Percentiles rank a stretch among this genome's conserved stretches.
Conservation (phyloP, 2,113 vertebrate genomes). For the Petaurus breviceps region DNA sequence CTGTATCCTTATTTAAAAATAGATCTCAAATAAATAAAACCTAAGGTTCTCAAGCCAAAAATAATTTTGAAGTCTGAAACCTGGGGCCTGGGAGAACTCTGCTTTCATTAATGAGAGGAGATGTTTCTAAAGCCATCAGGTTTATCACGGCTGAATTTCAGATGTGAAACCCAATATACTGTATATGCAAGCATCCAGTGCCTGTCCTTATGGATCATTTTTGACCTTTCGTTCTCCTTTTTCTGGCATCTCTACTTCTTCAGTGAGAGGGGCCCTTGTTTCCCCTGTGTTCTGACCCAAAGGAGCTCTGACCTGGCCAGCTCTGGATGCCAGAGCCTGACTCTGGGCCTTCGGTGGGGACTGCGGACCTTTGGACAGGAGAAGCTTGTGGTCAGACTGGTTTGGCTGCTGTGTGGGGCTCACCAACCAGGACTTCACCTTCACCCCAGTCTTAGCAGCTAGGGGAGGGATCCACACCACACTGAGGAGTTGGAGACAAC, state of each 20-base stretch:
- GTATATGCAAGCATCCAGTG: slow-evolving; percentile 75
- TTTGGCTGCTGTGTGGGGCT: background rate
- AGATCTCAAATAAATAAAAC: slow-evolving; percentile 78
- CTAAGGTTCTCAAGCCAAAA: slow-evolving; percentile 74
- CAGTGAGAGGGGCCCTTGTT: slow-evolving; percentile 71
- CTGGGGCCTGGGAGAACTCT: slow-evolving; percentile 77
- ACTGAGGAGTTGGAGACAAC: background rate
- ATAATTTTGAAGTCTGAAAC: slow-evolving; percentile 84
- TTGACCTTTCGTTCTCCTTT: slow-evolving; percentile 80
- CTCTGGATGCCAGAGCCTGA: background rate
- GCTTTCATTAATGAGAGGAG: slow-evolving; percentile 87
- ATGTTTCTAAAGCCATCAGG: slow-evolving; percentile 84
- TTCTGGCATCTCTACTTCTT: slow-evolving; percentile 79
- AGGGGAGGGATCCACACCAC: background rate
- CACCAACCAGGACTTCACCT: background rate
- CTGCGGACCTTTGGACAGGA: slow-evolving; percentile 19
- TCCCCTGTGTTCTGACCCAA: slow-evolving; percentile 32
- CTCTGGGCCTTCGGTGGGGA: background rate
- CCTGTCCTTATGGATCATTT: slow-evolving; percentile 83
- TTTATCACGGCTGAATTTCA: slow-evolving; percentile 84
- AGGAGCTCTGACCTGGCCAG: background rate
- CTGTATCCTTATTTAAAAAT: slow-evolving; percentile 76
- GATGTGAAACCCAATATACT: slow-evolving; percentile 83
- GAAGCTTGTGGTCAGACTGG: background rate
- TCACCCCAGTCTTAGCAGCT: background rate